phyloP scores from a whole-genome alignment of 1,140 invertebrate species.

The Littorina saxatilis region DNA sequence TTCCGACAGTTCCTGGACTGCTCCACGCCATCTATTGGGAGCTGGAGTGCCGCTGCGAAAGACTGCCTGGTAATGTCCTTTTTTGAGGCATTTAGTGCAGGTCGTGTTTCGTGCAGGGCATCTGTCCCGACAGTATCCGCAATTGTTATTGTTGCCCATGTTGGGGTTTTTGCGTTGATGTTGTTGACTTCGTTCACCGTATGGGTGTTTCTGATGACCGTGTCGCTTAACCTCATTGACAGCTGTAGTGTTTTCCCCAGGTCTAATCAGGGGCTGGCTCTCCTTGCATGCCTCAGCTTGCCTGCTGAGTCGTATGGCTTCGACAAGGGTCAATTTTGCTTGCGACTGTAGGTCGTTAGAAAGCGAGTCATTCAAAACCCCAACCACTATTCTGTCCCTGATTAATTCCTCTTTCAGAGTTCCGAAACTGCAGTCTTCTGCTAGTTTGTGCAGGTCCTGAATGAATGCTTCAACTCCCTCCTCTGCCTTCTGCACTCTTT shows the following conservation, averaged over 20 bases:
- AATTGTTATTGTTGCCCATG: background rate
- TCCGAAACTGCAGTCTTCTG: background rate
- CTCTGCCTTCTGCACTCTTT: background rate
- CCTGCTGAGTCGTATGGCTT: background rate
- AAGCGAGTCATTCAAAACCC: background rate
- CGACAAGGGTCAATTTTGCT: background rate
- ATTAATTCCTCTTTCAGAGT: background rate
- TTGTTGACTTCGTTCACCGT: background rate
- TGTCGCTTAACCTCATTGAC: too few relatives aligned
- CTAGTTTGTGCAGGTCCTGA: background rate
- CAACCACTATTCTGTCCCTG: background rate
- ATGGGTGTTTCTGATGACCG: background rate
- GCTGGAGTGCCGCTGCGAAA: too few relatives aligned
- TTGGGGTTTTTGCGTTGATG: background rate
- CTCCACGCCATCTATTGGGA: background rate
- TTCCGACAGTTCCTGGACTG: constrained; percentile 1
- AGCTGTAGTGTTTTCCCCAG: too few relatives aligned
- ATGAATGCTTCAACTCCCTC: background rate
- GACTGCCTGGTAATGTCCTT: background rate
- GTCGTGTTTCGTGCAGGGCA: background rate
- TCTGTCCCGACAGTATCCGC: background rate
- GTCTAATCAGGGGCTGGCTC: background rate
- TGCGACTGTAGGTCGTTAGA: background rate
- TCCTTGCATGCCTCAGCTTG: background rate
- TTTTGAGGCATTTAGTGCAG: background rate